A percentile compares a stretch with the other conserved stretches of the same genome.
Evolutionary conservation across 2,888 invertebrate species (phyloP).

Genomic region (Boloria selene): DNA sequence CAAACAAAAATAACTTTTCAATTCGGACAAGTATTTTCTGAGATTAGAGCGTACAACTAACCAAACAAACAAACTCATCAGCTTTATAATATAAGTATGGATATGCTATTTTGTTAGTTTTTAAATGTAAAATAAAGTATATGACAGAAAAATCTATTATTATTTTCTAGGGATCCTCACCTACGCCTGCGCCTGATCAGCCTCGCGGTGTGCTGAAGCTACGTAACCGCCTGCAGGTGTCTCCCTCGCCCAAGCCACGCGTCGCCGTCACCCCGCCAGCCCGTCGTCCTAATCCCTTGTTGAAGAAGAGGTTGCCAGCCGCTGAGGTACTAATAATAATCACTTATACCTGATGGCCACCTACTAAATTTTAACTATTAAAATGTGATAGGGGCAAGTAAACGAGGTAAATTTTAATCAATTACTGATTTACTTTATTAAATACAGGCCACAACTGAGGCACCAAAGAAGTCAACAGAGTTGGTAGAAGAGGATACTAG

Average conservation of each 20-base stretch:
- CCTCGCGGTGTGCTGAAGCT: slow-evolving; percentile 61
- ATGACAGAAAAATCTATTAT: not conserved
- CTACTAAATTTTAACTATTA: not conserved
- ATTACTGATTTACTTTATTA: not conserved
- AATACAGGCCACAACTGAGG: slow-evolving; percentile 66
- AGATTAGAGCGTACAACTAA: too few relatives aligned
- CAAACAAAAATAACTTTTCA: too few relatives aligned
- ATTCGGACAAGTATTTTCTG: too few relatives aligned
- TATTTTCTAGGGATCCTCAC: slow-evolving; percentile 53
- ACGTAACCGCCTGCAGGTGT: slow-evolving; percentile 70
- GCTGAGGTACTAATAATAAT: slow-evolving; percentile 59
- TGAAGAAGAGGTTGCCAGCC: slow-evolving; percentile 76
- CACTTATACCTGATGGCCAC: not conserved
- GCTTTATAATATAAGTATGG: too few relatives aligned
- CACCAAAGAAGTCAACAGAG: slow-evolving; percentile 65
- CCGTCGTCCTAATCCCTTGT: slow-evolving; percentile 80
- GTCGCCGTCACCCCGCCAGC: slow-evolving; percentile 77
- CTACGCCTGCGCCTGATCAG: slow-evolving; percentile 63
- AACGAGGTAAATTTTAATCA: not conserved
- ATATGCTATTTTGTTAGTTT: too few relatives aligned
- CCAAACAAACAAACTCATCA: too few relatives aligned
- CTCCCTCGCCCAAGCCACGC: slow-evolving; percentile 73
- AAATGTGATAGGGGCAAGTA: not conserved
- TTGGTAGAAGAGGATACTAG: slow-evolving; percentile 71
- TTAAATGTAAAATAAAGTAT: too few relatives aligned